phyloP scores from a whole-genome alignment of 2,888 invertebrate species.

The Callosobruchus maculatus region DNA sequence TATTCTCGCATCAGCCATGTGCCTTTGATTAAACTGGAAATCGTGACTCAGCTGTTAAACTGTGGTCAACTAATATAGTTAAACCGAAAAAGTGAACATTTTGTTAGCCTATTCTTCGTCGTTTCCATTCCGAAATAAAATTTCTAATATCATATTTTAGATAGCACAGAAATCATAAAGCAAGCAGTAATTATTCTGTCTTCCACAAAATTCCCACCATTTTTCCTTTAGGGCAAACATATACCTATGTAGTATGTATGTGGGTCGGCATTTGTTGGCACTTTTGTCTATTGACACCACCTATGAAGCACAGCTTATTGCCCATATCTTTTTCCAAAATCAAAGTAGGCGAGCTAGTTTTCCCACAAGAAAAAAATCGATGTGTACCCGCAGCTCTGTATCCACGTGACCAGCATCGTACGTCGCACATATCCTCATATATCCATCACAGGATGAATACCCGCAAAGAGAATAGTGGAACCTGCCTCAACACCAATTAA shows the following conservation, averaged over 20 bases:
- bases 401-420: constrained; percentile 39
- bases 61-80: too few relatives aligned
- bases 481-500: background rate
- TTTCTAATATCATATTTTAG: too few relatives aligned
- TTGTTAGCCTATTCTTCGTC: too few relatives aligned
- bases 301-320: background rate
- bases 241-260: background rate
- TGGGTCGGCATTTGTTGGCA: constrained; percentile 1
- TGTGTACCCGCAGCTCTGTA: constrained; percentile 36
- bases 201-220: background rate
- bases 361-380: constrained; percentile 42
- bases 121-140: too few relatives aligned
- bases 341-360: constrained; percentile 10
- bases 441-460: background rate
- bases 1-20: too few relatives aligned
- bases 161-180: background rate
- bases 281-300: constrained; percentile 8
- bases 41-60: too few relatives aligned
- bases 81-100: too few relatives aligned
- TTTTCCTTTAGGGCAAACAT: too few relatives aligned
- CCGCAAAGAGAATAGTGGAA: background rate
- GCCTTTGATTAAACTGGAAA: too few relatives aligned
- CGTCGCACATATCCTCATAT: constrained; percentile 1
- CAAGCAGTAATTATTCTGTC: background rate
- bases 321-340: background rate